Evolutionary conservation across 2,797 vertebrate species (phyloP).

Genomic region (Loris lydekkerianus): DNA sequence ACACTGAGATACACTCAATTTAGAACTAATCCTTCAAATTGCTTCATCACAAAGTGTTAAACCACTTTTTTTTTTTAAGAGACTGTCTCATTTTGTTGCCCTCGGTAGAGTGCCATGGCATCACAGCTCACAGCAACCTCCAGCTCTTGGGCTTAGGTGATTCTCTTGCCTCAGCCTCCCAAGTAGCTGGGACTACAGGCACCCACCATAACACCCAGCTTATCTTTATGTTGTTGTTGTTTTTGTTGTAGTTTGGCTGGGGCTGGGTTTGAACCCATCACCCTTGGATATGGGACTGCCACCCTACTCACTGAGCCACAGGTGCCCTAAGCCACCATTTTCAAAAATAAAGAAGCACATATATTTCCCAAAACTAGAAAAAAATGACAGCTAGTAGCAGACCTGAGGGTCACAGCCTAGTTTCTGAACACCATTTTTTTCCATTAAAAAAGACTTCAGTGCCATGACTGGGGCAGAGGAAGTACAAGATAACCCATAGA

Average conservation of each 20-base stretch:
- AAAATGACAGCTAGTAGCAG: background rate
- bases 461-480: background rate
- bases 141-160: too few relatives aligned
- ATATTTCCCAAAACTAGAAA: background rate
- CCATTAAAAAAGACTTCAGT: background rate
- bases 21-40: background rate
- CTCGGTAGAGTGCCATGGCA: too few relatives aligned
- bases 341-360: constrained; percentile 22
- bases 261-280: too few relatives aligned
- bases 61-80: background rate
- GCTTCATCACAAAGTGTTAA: constrained; percentile 1
- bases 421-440: background rate
- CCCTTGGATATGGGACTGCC: too few relatives aligned
- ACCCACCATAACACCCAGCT: too few relatives aligned
- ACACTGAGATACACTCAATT: background rate
- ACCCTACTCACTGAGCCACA: too few relatives aligned
- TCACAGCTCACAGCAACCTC: too few relatives aligned
- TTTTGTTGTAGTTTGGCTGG: too few relatives aligned
- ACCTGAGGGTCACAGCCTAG: background rate
- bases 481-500: background rate
- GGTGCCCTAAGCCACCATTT: background rate
- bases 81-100: too few relatives aligned
- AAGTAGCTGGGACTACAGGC: too few relatives aligned
- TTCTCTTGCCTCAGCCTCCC: too few relatives aligned
- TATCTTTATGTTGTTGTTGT: too few relatives aligned